Conservation (phyloP, 2,797 vertebrate genomes). For the Tolypeutes matacus region DNA sequence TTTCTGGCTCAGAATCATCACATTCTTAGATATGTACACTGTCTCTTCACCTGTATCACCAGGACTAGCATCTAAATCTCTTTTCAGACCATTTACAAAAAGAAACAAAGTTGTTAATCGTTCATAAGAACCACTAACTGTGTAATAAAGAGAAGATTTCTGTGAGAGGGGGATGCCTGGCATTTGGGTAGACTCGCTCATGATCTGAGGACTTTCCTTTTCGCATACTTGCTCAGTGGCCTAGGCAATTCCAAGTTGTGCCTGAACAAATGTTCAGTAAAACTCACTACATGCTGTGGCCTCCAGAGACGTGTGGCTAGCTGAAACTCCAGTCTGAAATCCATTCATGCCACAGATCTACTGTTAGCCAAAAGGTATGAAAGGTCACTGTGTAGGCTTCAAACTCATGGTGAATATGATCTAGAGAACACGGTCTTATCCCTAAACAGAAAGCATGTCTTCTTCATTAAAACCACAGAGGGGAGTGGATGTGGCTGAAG, state of each 20-base stretch:
- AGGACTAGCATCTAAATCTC: not conserved
- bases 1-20: not conserved
- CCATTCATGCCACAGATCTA: not conserved
- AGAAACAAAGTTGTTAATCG: not conserved
- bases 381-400: not conserved
- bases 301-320: not conserved
- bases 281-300: not conserved
- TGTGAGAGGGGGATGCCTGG: accelerated
- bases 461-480: not conserved
- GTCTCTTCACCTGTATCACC: not conserved
- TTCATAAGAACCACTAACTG: not conserved
- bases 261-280: not conserved
- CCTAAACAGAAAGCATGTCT: not conserved
- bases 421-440: not conserved
- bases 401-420: not conserved
- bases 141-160: not conserved
- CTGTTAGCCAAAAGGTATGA: not conserved
- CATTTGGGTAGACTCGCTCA: not conserved
- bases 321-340: not conserved
- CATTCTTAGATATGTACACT: not conserved
- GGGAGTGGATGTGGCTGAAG: too few relatives aligned
- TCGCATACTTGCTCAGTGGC: not conserved
- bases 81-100: not conserved
- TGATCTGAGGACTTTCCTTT: not conserved
- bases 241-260: not conserved